phyloP scores from a whole-genome alignment of 2,888 invertebrate genomes.

The Oasisia sp. region DNA sequence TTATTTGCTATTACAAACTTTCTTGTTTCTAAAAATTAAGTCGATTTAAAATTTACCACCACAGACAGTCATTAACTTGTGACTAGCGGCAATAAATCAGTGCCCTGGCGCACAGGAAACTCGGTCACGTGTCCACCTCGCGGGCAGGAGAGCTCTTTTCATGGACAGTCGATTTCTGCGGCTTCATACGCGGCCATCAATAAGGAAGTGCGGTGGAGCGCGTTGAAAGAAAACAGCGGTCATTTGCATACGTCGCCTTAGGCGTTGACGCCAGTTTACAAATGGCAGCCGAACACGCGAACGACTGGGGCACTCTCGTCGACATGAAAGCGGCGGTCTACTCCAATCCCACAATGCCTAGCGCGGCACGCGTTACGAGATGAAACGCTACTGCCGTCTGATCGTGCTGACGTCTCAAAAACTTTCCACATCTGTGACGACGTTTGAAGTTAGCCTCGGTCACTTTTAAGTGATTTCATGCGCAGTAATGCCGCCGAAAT shows the following conservation, averaged over 20 bases:
- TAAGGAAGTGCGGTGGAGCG: background rate
- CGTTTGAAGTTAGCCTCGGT: background rate
- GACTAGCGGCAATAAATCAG: background rate
- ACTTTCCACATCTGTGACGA: background rate
- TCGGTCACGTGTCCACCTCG: background rate
- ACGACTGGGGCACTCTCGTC: background rate
- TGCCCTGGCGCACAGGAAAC: background rate
- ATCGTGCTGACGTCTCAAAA: background rate
- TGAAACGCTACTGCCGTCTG: background rate
- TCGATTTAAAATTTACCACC: background rate
- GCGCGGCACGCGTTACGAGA: background rate
- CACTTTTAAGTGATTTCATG: background rate
- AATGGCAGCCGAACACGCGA: background rate
- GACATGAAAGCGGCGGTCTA: slow-evolving; percentile 10
- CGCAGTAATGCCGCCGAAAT: background rate
- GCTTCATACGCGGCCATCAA: background rate
- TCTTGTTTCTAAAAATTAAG: background rate
- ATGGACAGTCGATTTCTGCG: background rate
- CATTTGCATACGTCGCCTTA: background rate
- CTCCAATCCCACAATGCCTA: background rate
- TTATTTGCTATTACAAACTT: background rate
- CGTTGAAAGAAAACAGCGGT: background rate
- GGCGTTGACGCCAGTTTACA: slow-evolving; percentile 6
- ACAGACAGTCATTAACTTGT: background rate
- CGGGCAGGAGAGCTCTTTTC: background rate